Evolutionary conservation across 2,888 invertebrate species (phyloP), one percentile per base, ranked within the genome.

Genomic region (Isotomurus palustris): DNA sequence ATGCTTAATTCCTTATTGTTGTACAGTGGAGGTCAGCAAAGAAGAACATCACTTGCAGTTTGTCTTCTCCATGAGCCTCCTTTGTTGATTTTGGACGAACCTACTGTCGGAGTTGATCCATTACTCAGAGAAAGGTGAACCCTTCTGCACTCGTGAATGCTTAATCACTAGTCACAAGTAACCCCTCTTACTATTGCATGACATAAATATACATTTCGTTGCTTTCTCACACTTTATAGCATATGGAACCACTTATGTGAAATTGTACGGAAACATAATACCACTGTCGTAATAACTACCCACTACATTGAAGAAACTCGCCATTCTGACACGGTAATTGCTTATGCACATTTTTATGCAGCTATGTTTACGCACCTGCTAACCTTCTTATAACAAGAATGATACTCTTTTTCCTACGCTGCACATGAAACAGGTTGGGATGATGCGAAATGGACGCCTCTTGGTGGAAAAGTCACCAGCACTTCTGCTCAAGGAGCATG

Each of bases 11-110:
- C n/a, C 32, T 8, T 10, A 10, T 8, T n/a, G n/a, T n/a, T n/a
- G n/a, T n/a, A n/a, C n/a, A 88, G 92, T 76, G 91, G 93, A 70
- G 90, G 93, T 32, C 91, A 92, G 76, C 88, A 91, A 75, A 81
- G 94, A 55, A 35, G 61, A 25, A 54, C 57, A 21, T 92, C 91
- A 0, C 89, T 93, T 75, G 89, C 91, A 1, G 90, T 90, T 32
- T 91, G 91, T 0, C 80, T 93, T n/a, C 87, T 93, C 84, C 92
- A 92, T 74, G 91, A 92, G 76, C 92, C 92, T 0, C 89, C 91
- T 75, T 80, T 93, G 35, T 78, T 92, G 60, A 92, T 93, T 76
- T 81, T 92, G 60, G 92, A 92, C 75, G 92, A 92, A 76, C 92
- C 92, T 17, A 45, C 36, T 22, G 45, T 92, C 43, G 92, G 92